phyloP scores from a whole-genome alignment of 1,140 invertebrate genomes.

The Plectrocnemia conspersa region DNA sequence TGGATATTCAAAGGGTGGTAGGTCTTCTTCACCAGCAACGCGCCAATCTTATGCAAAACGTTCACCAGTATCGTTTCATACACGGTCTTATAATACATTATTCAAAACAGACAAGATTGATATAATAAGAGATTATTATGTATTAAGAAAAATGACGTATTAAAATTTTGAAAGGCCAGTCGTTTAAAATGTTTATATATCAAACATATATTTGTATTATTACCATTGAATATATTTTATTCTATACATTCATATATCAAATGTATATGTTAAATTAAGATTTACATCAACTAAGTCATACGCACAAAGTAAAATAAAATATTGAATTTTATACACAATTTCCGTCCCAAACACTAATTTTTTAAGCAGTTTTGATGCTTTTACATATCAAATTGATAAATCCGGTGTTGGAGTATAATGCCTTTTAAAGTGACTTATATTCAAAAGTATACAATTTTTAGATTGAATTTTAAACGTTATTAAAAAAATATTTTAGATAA shows the following conservation, averaged over 20 bases:
- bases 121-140: conserved; percentile 49
- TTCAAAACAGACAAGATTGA: conserved; percentile 78
- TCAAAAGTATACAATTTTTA: no score
- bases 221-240: conserved; percentile 9
- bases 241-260: conserved; percentile 7
- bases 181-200: not conserved
- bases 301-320: not conserved
- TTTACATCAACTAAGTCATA: conserved; percentile 17
- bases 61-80: conserved; percentile 86
- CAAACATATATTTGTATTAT: not conserved
- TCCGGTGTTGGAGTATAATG: no score
- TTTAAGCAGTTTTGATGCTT: no score
- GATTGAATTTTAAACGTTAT: no score
- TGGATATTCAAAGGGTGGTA: conserved; percentile 73
- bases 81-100: conserved; percentile 80
- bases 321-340: no score
- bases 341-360: no score
- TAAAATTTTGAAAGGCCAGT: conserved; percentile 32
- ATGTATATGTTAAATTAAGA: conserved; percentile 37
- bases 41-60: conserved; percentile 79
- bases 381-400: no score
- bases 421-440: no score
- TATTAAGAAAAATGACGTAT: conserved; percentile 9
- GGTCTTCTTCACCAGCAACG: conserved; percentile 73
- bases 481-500: no score